phyloP scores from a whole-genome alignment of 2,888 invertebrate genomes.

The Ethmia dodecea region DNA sequence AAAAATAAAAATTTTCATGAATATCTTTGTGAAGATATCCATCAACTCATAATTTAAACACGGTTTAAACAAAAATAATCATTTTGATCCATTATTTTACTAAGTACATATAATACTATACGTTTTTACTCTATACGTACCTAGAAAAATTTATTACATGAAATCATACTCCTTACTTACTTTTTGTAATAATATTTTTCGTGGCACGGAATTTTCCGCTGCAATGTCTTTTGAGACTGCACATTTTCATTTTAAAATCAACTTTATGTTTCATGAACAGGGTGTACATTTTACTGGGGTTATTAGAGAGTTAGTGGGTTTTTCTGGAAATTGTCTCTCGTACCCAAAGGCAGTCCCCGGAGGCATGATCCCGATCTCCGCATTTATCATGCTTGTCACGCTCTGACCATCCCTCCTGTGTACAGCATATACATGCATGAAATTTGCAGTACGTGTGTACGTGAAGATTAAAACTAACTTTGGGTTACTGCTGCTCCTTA shows the following conservation, averaged over 20 bases:
- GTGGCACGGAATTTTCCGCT: slow-evolving; percentile 55
- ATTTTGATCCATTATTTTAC: too few species aligned
- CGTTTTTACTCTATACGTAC: slow-evolving; percentile 28
- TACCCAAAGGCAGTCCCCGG: slow-evolving; percentile 63
- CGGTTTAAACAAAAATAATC: too few species aligned
- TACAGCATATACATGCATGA: slow-evolving; percentile 50
- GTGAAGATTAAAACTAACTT: too few species aligned
- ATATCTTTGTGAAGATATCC: too few species aligned
- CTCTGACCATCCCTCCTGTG: slow-evolving; percentile 72
- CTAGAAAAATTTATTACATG: slow-evolving; percentile 29
- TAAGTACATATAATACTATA: slow-evolving; percentile 1
- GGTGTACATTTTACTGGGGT: slow-evolving; percentile 13
- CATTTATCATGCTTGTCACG: slow-evolving; percentile 77
- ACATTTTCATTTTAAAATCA: slow-evolving; percentile 7
- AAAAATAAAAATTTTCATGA: too few species aligned
- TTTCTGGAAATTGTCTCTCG: slow-evolving; percentile 41
- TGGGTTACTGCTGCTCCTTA: too few species aligned
- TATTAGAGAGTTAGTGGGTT: slow-evolving; percentile 29
- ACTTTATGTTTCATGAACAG: background rate
- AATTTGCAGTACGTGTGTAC: slow-evolving; percentile 19
- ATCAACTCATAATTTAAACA: too few species aligned
- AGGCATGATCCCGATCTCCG: slow-evolving; percentile 70
- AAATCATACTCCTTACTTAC: slow-evolving; percentile 39
- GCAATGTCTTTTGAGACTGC: slow-evolving; percentile 28
- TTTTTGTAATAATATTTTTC: slow-evolving; percentile 66